These are phyloP conservation scores for Strigamia crassipes DNA, from an alignment of 2,888 invertebrate genomes.

Conservation along the genomic window DNA sequence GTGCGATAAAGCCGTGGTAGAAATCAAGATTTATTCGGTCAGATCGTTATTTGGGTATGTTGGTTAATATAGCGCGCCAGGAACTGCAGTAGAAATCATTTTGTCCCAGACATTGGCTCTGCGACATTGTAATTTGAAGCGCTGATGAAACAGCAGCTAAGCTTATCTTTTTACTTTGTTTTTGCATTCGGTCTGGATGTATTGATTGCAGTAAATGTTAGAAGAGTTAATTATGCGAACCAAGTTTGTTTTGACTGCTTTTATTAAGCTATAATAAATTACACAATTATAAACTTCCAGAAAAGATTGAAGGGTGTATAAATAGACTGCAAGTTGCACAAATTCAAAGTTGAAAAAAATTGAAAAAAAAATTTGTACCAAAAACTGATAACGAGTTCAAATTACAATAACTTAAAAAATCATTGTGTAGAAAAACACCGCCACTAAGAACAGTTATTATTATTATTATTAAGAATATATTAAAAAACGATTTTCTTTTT, in stretches of 20 bases:
- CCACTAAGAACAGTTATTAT: constrained; percentile 28
- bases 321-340: constrained; percentile 43
- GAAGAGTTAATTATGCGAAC: too few species aligned
- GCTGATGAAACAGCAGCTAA: too few species aligned
- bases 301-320: constrained; percentile 44
- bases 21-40: too few species aligned
- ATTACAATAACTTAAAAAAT: constrained; percentile 8
- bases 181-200: too few species aligned
- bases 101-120: too few species aligned
- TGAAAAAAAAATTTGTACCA: background rate
- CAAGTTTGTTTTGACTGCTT: constrained; percentile 3
- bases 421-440: constrained; percentile 14
- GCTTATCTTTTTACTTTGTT: too few species aligned
- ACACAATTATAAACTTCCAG: constrained; percentile 45
- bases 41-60: too few species aligned
- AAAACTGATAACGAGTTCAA: background rate
- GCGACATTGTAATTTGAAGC: too few species aligned
- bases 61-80: too few species aligned
- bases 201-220: too few species aligned
- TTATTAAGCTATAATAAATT: constrained; percentile 45
- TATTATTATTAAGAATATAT: background rate
- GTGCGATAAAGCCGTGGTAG: too few species aligned
- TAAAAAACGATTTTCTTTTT: background rate
- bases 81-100: too few species aligned
- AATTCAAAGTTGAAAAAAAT: constrained; percentile 8